Conservation (phyloP, 1,140 invertebrate species). For the Leguminivora glycinivorella region DNA sequence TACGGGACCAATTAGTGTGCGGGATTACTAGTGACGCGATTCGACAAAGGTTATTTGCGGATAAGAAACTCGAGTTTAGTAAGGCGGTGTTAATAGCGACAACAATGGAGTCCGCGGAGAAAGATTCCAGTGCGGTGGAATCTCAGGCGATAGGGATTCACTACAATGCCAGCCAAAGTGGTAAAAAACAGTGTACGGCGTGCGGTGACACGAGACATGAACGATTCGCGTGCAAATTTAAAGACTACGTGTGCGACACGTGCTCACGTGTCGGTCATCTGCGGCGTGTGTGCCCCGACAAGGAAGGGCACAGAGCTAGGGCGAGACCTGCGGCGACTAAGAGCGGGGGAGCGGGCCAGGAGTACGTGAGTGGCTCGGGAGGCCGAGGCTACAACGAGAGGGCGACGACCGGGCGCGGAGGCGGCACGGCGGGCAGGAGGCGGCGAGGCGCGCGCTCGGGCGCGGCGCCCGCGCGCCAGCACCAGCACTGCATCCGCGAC, state of each 20-base stretch:
- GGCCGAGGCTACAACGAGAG: no score
- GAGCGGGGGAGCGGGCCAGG: background rate
- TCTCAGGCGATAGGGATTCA: background rate
- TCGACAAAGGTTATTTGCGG: constrained; percentile 11
- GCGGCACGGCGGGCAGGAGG: no score
- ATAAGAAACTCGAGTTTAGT: background rate
- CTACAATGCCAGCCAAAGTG: background rate
- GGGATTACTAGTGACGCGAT: background rate
- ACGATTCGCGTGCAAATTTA: background rate
- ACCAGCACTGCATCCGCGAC: no score
- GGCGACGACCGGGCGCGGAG: no score
- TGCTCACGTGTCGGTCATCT: background rate
- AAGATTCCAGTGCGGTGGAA: background rate
- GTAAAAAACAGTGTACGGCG: background rate
- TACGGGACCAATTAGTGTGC: constrained; percentile 1
- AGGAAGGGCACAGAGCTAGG: background rate
- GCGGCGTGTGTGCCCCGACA: constrained; percentile 1
- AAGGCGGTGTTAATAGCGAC: background rate
- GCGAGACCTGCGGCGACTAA: no score
- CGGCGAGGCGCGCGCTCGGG: no score
- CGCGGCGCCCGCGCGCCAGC: no score
- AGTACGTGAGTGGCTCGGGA: no score
- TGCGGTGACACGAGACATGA: background rate
- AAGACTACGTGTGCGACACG: background rate
- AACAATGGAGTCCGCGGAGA: background rate